Base-by-base conservation (phyloP, 64 coral and sea anemone species). In the Orbicella faveolata region DNA sequence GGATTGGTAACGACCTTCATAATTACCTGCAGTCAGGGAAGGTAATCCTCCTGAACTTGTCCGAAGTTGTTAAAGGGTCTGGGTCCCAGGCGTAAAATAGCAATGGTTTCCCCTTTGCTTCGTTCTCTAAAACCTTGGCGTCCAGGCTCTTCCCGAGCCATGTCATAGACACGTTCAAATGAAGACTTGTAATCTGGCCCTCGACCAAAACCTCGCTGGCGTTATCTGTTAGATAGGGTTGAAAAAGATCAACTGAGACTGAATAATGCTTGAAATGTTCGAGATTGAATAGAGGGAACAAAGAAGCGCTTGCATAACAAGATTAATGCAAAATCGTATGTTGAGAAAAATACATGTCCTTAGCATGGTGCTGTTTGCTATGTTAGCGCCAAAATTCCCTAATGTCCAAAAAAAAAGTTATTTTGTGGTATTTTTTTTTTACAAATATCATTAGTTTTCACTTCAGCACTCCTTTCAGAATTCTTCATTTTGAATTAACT, bases 11-110 rank as follows among this genome's bases (percentile, higher is more conserved):
- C 9, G 12, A 35, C 7, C 17, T 1, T 63, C 17, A 25, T 83
- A 3, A 5, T 81, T 61, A 90, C 89, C 64, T 83, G 89, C 65
- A 82, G 26, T 74, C 61, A 25, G 89, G 89, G 26, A 90, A 82
- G 66, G 65, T 12, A 81, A 90, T 82, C 52, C 67, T 81, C 20
- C 63, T 83, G 44, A 90, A 90, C 16, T 73, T 67, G 14, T 19
- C 66, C 10, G 66, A 73, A 36, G 34, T 82, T 2, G 77, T 90
- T 21, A 83, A 34, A 23, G 64, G 8, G 52, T 73, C 67, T 81
- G 89, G 54, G 51, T 80, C 78, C 41, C 39, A 83, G 21, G 66
- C 44, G 30, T 67, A 79, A 75, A 90, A 90, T 73, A 90, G 78
- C 63, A 90, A 19, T 25, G 89, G 89, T 13, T 90, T 90, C 20